Conservation (phyloP, 2,113 vertebrate species). For the Rallus limicola region DNA sequence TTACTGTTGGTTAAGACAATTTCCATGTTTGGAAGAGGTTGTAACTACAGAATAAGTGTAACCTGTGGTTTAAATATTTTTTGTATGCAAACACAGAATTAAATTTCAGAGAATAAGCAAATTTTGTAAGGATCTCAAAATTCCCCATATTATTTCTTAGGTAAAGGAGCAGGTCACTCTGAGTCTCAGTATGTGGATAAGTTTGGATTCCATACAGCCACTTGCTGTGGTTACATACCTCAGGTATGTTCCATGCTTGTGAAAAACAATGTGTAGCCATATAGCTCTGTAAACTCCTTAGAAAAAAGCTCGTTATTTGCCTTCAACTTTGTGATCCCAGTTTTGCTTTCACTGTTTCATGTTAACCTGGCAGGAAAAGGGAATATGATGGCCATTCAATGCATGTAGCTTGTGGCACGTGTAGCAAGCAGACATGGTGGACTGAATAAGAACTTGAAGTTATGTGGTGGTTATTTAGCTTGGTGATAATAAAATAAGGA, state of each 20-base stretch:
- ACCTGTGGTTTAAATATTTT: not conserved
- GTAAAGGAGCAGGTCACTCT: constrained; percentile 72
- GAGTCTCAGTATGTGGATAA: constrained; percentile 75
- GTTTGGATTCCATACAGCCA: constrained; percentile 86
- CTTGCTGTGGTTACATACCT: constrained; percentile 90
- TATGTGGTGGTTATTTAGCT: not conserved
- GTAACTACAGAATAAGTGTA: not conserved
- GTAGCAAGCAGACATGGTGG: not conserved
- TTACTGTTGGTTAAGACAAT: not conserved
- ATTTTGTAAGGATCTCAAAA: not conserved
- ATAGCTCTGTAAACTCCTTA: not conserved
- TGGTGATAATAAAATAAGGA: not conserved
- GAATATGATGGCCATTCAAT: not conserved
- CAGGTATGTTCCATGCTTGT: constrained; percentile 77
- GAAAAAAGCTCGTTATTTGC: not conserved
- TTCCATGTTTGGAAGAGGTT: not conserved
- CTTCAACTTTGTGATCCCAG: not conserved
- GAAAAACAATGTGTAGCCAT: not conserved
- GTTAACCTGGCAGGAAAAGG: not conserved
- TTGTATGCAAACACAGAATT: not conserved
- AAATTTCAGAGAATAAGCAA: not conserved
- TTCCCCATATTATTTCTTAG: constrained; percentile 61
- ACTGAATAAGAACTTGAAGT: not conserved
- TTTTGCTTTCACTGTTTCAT: not conserved
- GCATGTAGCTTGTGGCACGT: not conserved